phyloP scores from a whole-genome alignment of 2,113 vertebrate genomes.

The Nycticebus coucang region DNA sequence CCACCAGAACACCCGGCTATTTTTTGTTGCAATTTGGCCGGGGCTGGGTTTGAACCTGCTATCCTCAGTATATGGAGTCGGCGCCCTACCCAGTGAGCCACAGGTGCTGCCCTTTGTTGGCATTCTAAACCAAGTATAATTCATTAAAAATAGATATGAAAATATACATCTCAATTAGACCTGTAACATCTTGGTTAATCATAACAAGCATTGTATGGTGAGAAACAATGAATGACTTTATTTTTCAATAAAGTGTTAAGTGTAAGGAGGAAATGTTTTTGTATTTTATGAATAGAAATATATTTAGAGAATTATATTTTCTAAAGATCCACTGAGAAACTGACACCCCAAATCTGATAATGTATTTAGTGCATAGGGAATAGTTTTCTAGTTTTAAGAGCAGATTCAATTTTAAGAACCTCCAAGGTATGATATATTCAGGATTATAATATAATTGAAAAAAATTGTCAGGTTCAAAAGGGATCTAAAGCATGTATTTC shows the following conservation, averaged over 20 bases:
- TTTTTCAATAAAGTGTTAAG: background rate
- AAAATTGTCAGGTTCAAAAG: background rate
- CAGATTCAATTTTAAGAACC: background rate
- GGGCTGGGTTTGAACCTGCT: no score
- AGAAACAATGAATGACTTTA: background rate
- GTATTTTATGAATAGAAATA: background rate
- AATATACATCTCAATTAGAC: background rate
- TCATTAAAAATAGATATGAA: constrained; percentile 1
- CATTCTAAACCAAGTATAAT: background rate
- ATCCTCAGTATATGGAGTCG: no score
- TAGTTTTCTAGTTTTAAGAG: background rate
- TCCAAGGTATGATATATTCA: background rate
- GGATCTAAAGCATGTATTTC: background rate
- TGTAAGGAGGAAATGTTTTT: background rate
- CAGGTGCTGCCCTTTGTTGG: background rate
- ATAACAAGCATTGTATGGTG: background rate
- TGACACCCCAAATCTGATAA: background rate
- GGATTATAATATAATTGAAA: background rate
- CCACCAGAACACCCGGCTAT: no score
- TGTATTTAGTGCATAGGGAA: background rate
- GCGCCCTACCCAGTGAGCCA: no score
- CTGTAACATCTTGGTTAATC: background rate
- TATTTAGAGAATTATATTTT: background rate
- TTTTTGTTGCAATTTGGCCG: no score
- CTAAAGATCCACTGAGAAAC: background rate